A percentile compares a stretch with the other conserved stretches of the same genome.
These are phyloP conservation scores for Pteronura brasiliensis DNA, from an alignment of 2,113 vertebrate genomes.

Conservation along the genomic window DNA sequence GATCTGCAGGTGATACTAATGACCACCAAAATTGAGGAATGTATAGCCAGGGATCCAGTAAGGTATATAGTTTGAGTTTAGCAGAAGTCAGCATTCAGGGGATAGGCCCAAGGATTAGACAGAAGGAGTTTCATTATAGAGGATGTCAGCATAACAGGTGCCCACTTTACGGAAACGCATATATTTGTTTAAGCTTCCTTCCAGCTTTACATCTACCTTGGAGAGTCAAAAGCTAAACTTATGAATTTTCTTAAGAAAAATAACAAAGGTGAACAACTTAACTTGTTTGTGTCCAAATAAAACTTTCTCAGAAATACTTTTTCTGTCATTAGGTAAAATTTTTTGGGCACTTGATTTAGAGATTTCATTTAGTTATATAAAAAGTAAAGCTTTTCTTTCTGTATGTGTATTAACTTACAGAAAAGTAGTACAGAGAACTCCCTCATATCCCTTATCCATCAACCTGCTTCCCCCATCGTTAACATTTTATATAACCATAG, in stretches of 20 bases:
- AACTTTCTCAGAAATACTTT: background rate
- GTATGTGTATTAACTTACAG: background rate
- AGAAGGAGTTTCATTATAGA: background rate
- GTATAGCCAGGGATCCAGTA: background rate
- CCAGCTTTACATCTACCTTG: background rate
- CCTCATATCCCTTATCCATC: background rate
- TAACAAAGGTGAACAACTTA: background rate
- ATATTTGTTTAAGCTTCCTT: background rate
- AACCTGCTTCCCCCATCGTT: background rate
- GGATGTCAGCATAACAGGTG: background rate
- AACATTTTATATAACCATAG: background rate
- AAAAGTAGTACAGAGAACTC: background rate
- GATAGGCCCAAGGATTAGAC: background rate
- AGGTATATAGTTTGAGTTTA: background rate
- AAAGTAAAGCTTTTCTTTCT: background rate
- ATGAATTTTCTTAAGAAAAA: slow-evolving; percentile 11
- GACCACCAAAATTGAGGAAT: background rate
- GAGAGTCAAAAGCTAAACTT: background rate
- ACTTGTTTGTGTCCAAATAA: background rate
- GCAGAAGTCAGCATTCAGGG: background rate
- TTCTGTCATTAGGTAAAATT: background rate
- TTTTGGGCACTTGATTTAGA: background rate
- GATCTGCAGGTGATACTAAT: background rate
- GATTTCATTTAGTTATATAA: slow-evolving; percentile 6
- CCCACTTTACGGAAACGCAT: background rate